Evolutionary conservation across 2,888 invertebrate species (phyloP), one percentile per base, ranked within the genome.

Genomic region (Drosophila seclusa): DNA sequence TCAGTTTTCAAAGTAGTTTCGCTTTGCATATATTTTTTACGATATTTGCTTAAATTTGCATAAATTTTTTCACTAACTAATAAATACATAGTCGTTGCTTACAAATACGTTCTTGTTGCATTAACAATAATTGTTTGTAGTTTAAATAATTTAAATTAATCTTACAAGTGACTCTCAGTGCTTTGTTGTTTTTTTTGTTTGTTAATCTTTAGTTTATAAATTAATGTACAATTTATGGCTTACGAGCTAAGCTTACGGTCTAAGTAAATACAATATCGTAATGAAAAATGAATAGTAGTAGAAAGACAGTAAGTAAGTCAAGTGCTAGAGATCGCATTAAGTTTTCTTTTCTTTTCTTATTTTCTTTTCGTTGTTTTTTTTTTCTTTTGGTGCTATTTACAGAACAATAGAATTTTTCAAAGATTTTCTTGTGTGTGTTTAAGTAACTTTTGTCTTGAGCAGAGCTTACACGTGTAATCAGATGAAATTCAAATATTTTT

Each of bases 161-260:
- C 89, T 90, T 90, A 87, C 58, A 66, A 74, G 78, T 87, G 87
- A 87, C 90, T 87, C 80, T 87, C 87, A 87, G 87, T 87, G 87
- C 87, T 86, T 88, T 82, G 74, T 75, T 68, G 54, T 40, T 57
- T 48, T 50, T 45, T 34, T 31, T 34, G 13, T 34, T 34, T 45
- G 7, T 24, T 45, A 16, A 36, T 7, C 16, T 4, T 45, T 45
- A 45, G 16, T n/a, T 40, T 67, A 61, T 34, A 31, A 36, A 38
- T 69, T 27, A 55, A 60, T 52, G 21, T 75, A 68, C 59, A 66
- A 32, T 63, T 63, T 36, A 78, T 63, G 21, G 18, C 68, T 72
- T 78, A 81, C 13, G 21, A 7, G 32, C 32, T 32, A 32, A 32
- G 18, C 73, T 72, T 78, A 81, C 13, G 21, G 4, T 48, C 74